phyloP scores from a whole-genome alignment of 2,113 vertebrate species.

The Triplophysa dalaica region DNA sequence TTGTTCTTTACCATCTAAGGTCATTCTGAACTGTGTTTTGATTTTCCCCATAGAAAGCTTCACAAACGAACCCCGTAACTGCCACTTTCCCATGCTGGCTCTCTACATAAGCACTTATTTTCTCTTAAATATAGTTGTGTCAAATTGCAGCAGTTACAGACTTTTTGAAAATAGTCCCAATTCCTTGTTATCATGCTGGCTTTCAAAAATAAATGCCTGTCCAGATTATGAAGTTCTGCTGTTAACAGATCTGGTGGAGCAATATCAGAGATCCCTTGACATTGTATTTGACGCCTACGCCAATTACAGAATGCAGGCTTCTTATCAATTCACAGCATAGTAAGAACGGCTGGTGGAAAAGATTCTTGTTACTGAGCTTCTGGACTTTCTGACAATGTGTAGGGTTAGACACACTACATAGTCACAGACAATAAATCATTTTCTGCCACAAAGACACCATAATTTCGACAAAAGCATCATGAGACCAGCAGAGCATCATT shows the following conservation, averaged over 20 bases:
- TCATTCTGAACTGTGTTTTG: neutral
- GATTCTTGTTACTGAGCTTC: conserved; percentile 4
- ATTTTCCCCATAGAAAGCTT: no score
- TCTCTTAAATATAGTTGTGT: neutral
- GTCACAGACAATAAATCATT: conserved; percentile 24
- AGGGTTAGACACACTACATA: conserved; percentile 2
- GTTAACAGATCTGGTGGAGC: conserved; percentile 9
- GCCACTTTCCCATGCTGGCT: neutral
- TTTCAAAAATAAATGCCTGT: neutral
- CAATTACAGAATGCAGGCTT: conserved; percentile 38
- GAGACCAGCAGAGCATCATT: conserved; percentile 4
- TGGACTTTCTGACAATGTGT: conserved; percentile 5
- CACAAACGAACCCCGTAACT: neutral
- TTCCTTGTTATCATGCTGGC: neutral
- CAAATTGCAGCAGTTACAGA: neutral
- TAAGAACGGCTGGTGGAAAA: conserved; percentile 22
- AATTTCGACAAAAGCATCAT: conserved; percentile 11
- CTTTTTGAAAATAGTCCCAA: neutral
- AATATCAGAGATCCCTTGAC: conserved; percentile 35
- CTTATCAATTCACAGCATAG: conserved; percentile 30
- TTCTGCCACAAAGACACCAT: conserved; percentile 18
- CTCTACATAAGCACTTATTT: neutral
- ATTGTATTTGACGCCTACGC: conserved; percentile 20
- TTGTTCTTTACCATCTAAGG: neutral
- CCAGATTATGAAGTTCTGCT: conserved; percentile 24